Conservation (phyloP, 2,888 invertebrate genomes). For the Campaea margaritaria region DNA sequence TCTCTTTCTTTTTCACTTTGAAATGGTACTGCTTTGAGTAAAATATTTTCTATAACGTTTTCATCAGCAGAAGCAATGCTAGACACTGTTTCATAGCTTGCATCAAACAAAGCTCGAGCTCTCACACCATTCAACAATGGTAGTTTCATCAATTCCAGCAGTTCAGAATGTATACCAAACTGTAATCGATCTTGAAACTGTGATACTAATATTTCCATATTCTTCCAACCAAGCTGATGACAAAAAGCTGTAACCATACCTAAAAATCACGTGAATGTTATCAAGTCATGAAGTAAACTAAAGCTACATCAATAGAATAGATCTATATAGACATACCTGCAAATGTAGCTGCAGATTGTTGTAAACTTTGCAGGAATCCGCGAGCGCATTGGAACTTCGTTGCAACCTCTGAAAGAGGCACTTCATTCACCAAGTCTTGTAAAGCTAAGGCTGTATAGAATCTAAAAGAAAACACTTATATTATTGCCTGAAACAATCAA, state of each 20-base stretch:
- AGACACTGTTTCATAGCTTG: slow-evolving; percentile 91
- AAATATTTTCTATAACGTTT: slow-evolving; percentile 89
- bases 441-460: slow-evolving; percentile 96
- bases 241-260: slow-evolving; percentile 99
- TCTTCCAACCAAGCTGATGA: slow-evolving; percentile 95
- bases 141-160: slow-evolving; percentile 95
- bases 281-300: not conserved
- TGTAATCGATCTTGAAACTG: slow-evolving; percentile 97
- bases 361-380: slow-evolving; percentile 96
- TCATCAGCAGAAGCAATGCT: slow-evolving; percentile 91
- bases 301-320: not conserved
- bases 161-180: slow-evolving; percentile 96
- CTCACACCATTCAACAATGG: slow-evolving; percentile 92
- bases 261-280: slow-evolving; percentile 56
- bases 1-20: slow-evolving; percentile 91
- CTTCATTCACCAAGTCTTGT: slow-evolving; percentile 96
- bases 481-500: not conserved
- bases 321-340: slow-evolving; percentile 87
- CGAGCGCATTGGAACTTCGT: slow-evolving; percentile 93
- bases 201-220: slow-evolving; percentile 93
- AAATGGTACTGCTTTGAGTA: slow-evolving; percentile 93
- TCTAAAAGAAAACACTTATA: slow-evolving; percentile 68
- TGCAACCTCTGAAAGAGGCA: slow-evolving; percentile 92
- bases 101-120: slow-evolving; percentile 93
- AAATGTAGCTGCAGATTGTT: slow-evolving; percentile 97